Evolutionary conservation across 2,113 vertebrate species (phyloP).

Genomic region (Rousettus leschenaultii): DNA sequence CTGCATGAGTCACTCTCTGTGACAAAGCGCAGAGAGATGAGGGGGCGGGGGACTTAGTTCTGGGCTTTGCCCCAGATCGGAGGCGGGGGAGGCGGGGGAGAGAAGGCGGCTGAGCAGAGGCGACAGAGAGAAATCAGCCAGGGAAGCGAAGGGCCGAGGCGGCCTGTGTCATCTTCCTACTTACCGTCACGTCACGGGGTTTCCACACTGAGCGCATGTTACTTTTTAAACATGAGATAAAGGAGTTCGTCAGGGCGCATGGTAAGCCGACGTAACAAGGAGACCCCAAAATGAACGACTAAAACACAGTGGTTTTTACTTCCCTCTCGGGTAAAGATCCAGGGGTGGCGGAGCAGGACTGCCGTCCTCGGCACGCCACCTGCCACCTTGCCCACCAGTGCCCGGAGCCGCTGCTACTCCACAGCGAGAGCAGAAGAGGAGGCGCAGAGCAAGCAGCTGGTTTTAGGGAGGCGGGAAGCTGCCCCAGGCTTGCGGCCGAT

Average conservation of each 20-base stretch:
- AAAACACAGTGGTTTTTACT: neutral
- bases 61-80: neutral
- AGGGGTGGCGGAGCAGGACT: neutral
- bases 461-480: neutral
- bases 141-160: neutral
- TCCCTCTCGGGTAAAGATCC: neutral
- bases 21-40: neutral
- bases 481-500: neutral
- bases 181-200: neutral
- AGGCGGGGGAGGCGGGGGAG: neutral
- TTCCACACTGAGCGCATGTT: neutral
- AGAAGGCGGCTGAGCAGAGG: neutral
- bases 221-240: neutral
- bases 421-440: neutral
- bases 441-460: neutral
- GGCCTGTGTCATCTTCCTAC: neutral
- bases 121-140: neutral
- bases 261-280: neutral
- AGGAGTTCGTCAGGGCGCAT: neutral
- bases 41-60: neutral
- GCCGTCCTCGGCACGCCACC: too few species aligned
- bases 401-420: neutral
- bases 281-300: neutral
- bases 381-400: neutral
- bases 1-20: neutral